Percentiles rank a stretch among this genome's conserved stretches.
These are phyloP conservation scores for Porites divaricata DNA, from an alignment of 92 coral and sea anemone species.

Conservation along the genomic window DNA sequence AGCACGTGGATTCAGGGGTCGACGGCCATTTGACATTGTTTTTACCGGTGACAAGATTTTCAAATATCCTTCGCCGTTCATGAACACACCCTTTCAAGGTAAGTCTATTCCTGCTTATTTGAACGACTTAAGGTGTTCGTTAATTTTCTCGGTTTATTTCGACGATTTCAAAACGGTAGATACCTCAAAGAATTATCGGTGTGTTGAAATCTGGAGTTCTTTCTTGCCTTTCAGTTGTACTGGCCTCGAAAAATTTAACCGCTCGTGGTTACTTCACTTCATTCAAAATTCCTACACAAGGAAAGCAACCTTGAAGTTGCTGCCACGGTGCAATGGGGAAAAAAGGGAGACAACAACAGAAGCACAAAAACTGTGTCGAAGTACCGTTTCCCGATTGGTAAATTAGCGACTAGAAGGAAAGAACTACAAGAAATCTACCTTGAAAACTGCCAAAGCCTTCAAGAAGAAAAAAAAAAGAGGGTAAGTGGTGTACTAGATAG, in stretches of 20 bases:
- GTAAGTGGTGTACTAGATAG: slow-evolving; percentile 22
- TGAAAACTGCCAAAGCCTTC: slow-evolving; percentile 22
- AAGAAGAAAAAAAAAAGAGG: slow-evolving; percentile 38
- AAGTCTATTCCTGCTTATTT: neutral
- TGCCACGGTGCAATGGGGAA: too few relatives aligned
- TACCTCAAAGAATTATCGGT: slow-evolving; percentile 22
- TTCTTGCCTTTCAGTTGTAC: slow-evolving; percentile 8
- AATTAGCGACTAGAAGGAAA: slow-evolving; percentile 39
- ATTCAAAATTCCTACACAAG: too few relatives aligned
- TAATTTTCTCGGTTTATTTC: slow-evolving; percentile 4
- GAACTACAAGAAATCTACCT: slow-evolving; percentile 36
- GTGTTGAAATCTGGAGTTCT: slow-evolving; percentile 30
- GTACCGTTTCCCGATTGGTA: slow-evolving; percentile 39
- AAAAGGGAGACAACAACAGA: slow-evolving; percentile 43
- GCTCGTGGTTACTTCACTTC: slow-evolving; percentile 9
- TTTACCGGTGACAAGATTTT: too few relatives aligned
- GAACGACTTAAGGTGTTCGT: slow-evolving; percentile 9
- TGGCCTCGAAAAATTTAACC: slow-evolving; percentile 2
- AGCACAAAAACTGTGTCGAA: too few relatives aligned
- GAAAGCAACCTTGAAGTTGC: slow-evolving; percentile 2
- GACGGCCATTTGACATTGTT: slow-evolving; percentile 6
- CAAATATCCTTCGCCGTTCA: too few relatives aligned
- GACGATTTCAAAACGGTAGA: slow-evolving; percentile 9
- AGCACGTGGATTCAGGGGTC: slow-evolving; percentile 31
- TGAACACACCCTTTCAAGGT: neutral